Evolutionary conservation across 2,113 vertebrate species (phyloP), one percentile per base, ranked within the genome.

Genomic region (Hiodon alosoides): DNA sequence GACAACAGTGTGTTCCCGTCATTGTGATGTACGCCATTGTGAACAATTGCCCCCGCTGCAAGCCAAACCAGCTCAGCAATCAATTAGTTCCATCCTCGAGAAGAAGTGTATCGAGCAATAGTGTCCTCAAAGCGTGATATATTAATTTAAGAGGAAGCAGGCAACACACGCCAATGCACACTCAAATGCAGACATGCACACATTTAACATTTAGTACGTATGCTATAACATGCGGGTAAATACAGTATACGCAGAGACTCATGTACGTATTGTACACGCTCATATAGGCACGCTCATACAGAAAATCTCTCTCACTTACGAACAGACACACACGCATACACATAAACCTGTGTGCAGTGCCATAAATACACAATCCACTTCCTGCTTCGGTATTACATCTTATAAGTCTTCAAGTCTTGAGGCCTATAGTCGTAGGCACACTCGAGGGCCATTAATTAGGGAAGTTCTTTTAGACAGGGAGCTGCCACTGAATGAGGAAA

Each of bases 71-170:
- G 51, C 68, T 60, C 67, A 50, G 16, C 70, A 78, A 76, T 80
- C 76, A 54, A 73, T 78, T 80, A 51, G 79, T 69, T 78, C 69
- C 73, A 59, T 57, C 16, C 11, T 14, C 7, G 66, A 73, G 66
- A 58, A 13, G 69, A 73, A 78, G 76, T 67, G 78, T 57, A 53
- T 0, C 61, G 75, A 76, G 81, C 71, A 85, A 76, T 16, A 64
- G 71, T 13, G 68, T 77, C 77, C 81, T 77, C 78, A 78, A 76
- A 7, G 68, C 61, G 31, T 75, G 81, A 86, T 75, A 71, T 76
- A 16, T 83, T 73, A 77, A 83, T 83, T 82, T 83, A 76, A 71
- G 16, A 77, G 73, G 72, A 13, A 53, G 74, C 8, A 17, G 48
- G 9, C 52, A 51, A 84, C 48, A 14, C 61, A 72, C n/a, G n/a